Evolutionary conservation across 2,113 vertebrate species (phyloP).

Genomic region (Lycaon pictus): DNA sequence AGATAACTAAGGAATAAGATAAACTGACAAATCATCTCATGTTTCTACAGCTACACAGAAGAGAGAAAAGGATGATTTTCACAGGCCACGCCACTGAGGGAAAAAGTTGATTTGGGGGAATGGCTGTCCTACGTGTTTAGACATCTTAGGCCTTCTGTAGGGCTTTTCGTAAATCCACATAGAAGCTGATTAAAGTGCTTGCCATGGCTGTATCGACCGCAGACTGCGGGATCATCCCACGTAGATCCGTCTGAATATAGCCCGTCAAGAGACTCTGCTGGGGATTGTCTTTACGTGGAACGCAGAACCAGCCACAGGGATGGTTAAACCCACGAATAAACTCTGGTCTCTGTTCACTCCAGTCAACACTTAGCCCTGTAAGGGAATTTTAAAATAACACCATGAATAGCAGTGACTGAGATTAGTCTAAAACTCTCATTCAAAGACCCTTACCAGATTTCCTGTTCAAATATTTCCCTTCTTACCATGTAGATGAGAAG

Average conservation of each 20-base stretch:
- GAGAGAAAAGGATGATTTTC: slow-evolving; percentile 22
- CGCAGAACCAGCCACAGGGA: slow-evolving; percentile 94
- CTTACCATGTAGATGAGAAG: slow-evolving; percentile 17
- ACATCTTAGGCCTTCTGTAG: slow-evolving; percentile 78
- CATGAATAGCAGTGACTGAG: slow-evolving; percentile 51
- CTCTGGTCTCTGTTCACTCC: slow-evolving; percentile 84
- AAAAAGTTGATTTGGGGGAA: not conserved
- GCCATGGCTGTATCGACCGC: slow-evolving; percentile 92
- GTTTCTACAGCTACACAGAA: not conserved
- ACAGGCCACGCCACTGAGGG: not conserved
- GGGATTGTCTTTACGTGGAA: slow-evolving; percentile 86
- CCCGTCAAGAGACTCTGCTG: slow-evolving; percentile 90
- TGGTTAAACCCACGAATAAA: slow-evolving; percentile 93
- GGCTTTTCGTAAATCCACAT: slow-evolving; percentile 89
- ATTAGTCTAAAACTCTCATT: slow-evolving; percentile 20
- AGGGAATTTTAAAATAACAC: slow-evolving; percentile 59
- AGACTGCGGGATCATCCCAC: slow-evolving; percentile 91
- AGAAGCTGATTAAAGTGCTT: slow-evolving; percentile 89
- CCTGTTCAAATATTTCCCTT: not conserved
- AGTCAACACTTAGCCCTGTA: slow-evolving; percentile 90
- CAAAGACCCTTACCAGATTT: not conserved
- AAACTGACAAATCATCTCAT: slow-evolving; percentile 38
- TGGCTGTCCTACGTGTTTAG: rapidly evolving
- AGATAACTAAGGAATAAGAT: slow-evolving; percentile 49
- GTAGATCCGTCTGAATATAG: slow-evolving; percentile 93